Percentiles rank a stretch among this genome's conserved stretches.
Conservation (phyloP, 2,797 vertebrate genomes). For the Knipowitschia caucasica region DNA sequence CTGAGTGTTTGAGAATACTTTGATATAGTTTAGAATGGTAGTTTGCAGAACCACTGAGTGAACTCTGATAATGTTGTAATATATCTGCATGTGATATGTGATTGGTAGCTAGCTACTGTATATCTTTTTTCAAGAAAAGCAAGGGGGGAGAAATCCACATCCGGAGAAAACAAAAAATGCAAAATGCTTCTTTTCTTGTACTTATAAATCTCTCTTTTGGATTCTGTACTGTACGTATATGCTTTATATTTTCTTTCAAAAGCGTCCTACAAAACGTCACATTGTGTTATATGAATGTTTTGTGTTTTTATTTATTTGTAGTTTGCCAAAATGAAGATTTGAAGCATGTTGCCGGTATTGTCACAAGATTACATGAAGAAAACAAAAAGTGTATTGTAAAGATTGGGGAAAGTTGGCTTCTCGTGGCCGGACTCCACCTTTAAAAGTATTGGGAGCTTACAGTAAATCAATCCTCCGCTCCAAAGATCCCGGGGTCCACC, state of each 20-base stretch:
- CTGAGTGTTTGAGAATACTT: slow-evolving; percentile 77
- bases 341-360: slow-evolving; percentile 76
- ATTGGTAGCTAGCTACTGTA: slow-evolving; percentile 81
- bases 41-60: slow-evolving; percentile 80
- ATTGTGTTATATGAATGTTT: slow-evolving; percentile 77
- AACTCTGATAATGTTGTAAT: slow-evolving; percentile 81
- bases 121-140: slow-evolving; percentile 75
- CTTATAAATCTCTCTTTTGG: slow-evolving; percentile 33
- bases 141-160: slow-evolving; percentile 52
- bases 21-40: slow-evolving; percentile 84
- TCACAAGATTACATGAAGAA: slow-evolving; percentile 66
- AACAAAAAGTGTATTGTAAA: slow-evolving; percentile 65
- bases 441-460: slow-evolving; percentile 28
- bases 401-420: slow-evolving; percentile 51
- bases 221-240: slow-evolving; percentile 61
- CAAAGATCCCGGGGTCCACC: slow-evolving; percentile 35
- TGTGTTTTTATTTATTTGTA: slow-evolving; percentile 83
- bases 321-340: slow-evolving; percentile 82
- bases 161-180: slow-evolving; percentile 51
- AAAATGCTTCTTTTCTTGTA: slow-evolving; percentile 67
- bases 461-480: slow-evolving; percentile 32
- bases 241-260: slow-evolving; percentile 55
- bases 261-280: slow-evolving; percentile 68
- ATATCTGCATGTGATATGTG: slow-evolving; percentile 86
- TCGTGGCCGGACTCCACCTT: slow-evolving; percentile 40